Percentiles rank a stretch among this genome's conserved stretches.
Conservation (phyloP, 2,888 invertebrate species). For the Volucella zonaria region DNA sequence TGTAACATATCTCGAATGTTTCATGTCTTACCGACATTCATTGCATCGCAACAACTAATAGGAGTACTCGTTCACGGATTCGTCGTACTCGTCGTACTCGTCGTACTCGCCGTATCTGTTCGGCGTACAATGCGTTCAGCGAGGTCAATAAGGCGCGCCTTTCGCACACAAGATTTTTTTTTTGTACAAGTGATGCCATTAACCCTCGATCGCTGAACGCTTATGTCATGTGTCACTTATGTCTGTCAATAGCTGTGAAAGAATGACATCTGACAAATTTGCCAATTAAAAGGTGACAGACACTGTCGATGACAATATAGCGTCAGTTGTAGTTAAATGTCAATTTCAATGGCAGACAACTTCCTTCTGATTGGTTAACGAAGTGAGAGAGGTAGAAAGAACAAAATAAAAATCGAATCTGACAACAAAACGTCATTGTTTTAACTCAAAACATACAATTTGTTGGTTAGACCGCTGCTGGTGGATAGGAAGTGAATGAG, state of each 20-base stretch:
- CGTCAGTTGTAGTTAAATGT: conserved; percentile 44
- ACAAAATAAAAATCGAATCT: not conserved
- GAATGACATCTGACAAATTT: conserved; percentile 72
- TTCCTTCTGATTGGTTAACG: conserved; percentile 34
- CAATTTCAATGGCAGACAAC: conserved; percentile 37
- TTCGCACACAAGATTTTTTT: conserved; percentile 23
- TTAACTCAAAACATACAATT: not conserved
- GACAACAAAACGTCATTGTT: not conserved
- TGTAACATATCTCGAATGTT: conserved; percentile 51
- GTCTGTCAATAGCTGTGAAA: conserved; percentile 44
- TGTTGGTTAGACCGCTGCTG: conserved; percentile 11
- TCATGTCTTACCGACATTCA: conserved; percentile 40
- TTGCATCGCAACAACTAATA: not conserved
- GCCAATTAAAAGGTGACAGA: conserved; percentile 63
- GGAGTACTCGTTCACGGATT: not conserved
- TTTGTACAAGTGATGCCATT: conserved; percentile 53
- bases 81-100: too few relatives aligned
- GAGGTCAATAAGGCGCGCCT: conserved; percentile 69
- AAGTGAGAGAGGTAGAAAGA: not conserved
- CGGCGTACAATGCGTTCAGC: conserved; percentile 32
- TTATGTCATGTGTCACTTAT: conserved; percentile 69
- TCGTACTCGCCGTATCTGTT: too few relatives aligned
- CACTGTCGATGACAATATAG: conserved; percentile 49
- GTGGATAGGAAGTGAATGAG: conserved; percentile 4
- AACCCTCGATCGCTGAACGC: conserved; percentile 49